Base-by-base conservation (phyloP, 2,113 vertebrate species). In the Plestiodon gilberti region DNA sequence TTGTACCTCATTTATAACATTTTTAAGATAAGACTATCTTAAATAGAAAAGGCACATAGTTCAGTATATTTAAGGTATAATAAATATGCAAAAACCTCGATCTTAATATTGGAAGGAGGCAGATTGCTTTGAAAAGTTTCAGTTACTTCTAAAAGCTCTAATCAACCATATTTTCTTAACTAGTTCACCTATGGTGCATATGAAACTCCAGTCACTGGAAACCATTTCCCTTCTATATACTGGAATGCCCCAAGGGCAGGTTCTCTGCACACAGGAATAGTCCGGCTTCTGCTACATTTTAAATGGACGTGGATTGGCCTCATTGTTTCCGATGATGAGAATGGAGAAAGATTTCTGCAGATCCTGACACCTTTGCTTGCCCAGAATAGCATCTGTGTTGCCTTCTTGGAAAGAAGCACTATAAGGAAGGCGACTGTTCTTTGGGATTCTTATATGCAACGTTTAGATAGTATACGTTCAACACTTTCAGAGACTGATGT, bases 221-320 rank as follows among this genome's bases (percentile, higher is more conserved):
- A 86, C 59, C 9, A 57, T 17, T 84, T 83, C 28, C 64, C 92
- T 57, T 87, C 75, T 6, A 40, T 93, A 33, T 87, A 87, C 22
- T 81, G 78, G n/a, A 48, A 64, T 65, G 78, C 84, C 17, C 35
- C 35, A 17, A 59, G 35, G 23, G 76, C 90, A 28, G 73, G 1
- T 3, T 7, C 6, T n/a, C 80, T 79, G 30, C 13, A 25, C 1
- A 40, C 28, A 10, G 88, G 75, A 1, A 65, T 92, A 1, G 18
- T 81, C 9, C 13, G 23, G 1, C 38, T 90, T 20, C n/a, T 90
- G n/a, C 40, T 79, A 5, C 43, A 90, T 62, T 89, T 90, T 38
- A 43, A 33, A 30, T 92, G 89, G 90, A 83, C 22, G 0, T 90
- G 75, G 75, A 64, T 90, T 64, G 81, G 67, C 1, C 14, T 85